Evolutionary conservation across 2,888 invertebrate genomes (phyloP).

Genomic region (Melikaiella ostensackeni): DNA sequence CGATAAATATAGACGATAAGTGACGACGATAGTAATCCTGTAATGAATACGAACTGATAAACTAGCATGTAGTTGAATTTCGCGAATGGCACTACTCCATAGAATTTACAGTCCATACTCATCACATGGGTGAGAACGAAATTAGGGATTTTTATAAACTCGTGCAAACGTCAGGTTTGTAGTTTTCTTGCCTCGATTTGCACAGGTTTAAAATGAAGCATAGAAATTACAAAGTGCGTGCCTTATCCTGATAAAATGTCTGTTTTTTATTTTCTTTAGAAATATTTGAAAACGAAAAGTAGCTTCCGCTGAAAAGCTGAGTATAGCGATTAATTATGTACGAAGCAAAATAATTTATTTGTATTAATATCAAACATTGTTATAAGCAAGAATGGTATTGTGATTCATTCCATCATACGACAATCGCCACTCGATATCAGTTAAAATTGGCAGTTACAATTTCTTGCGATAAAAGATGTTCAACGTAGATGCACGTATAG

Average conservation of each 20-base stretch:
- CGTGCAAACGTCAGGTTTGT: slow-evolving; percentile 13
- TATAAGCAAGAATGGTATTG: slow-evolving; percentile 21
- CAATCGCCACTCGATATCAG: neutral
- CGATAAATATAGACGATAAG: slow-evolving; percentile 22
- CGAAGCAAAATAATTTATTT: slow-evolving; percentile 47
- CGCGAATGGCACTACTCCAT: slow-evolving; percentile 46
- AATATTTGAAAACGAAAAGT: neutral
- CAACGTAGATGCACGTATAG: slow-evolving; percentile 2
- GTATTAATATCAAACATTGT: slow-evolving; percentile 43
- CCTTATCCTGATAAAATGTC: slow-evolving; percentile 32
- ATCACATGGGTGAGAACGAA: slow-evolving; percentile 44
- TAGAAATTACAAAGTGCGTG: slow-evolving; percentile 6
- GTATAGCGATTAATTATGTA: slow-evolving; percentile 45
- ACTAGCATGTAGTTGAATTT: slow-evolving; percentile 26
- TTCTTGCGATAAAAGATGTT: slow-evolving; percentile 9
- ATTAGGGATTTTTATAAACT: slow-evolving; percentile 43
- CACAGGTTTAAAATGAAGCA: slow-evolving; percentile 13
- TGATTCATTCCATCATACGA: slow-evolving; percentile 11
- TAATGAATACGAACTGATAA: slow-evolving; percentile 28
- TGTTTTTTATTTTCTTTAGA: slow-evolving; percentile 20
- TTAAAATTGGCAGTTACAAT: neutral
- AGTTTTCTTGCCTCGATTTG: slow-evolving; percentile 29
- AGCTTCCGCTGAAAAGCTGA: neutral
- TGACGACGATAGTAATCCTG: slow-evolving; percentile 26
- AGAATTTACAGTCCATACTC: slow-evolving; percentile 30